phyloP scores from a whole-genome alignment of 2,888 invertebrate species.

The Callosobruchus maculatus region DNA sequence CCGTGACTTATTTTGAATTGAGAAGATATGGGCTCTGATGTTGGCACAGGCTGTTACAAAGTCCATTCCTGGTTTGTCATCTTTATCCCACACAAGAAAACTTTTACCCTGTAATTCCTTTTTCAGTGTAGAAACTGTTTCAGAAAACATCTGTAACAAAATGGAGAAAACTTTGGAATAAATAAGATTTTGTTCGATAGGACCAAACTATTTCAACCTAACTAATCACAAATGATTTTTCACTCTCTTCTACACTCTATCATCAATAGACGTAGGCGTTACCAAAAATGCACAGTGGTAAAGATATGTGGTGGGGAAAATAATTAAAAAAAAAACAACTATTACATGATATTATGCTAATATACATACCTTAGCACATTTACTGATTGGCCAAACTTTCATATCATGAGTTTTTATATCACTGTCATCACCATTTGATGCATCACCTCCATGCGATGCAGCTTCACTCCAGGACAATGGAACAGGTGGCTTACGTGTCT shows the following conservation, averaged over 20 bases:
- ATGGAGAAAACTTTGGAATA: not conserved
- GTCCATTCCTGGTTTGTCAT: constrained; percentile 88
- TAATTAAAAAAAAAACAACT: not conserved
- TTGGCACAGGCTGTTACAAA: constrained; percentile 96
- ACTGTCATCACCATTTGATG: constrained; percentile 23
- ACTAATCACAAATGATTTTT: no score
- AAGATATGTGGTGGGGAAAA: no score
- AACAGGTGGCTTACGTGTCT: constrained; percentile 78
- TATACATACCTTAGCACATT: constrained; percentile 44
- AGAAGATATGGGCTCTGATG: constrained; percentile 85
- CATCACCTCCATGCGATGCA: constrained; percentile 28
- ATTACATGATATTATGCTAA: no score
- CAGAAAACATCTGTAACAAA: constrained; percentile 56
- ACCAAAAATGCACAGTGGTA: no score
- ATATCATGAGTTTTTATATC: constrained; percentile 36
- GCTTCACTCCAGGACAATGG: constrained; percentile 69
- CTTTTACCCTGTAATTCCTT: constrained; percentile 58
- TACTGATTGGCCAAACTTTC: constrained; percentile 44
- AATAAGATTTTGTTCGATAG: no score
- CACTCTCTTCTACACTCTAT: no score
- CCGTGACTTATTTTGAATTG: constrained; percentile 79
- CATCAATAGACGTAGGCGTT: no score
- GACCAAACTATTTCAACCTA: no score
- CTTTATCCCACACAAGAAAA: constrained; percentile 95
- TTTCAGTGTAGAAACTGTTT: constrained; percentile 64